phyloP scores from a whole-genome alignment of 2,888 invertebrate genomes.

The Camptogramma bilineatum region DNA sequence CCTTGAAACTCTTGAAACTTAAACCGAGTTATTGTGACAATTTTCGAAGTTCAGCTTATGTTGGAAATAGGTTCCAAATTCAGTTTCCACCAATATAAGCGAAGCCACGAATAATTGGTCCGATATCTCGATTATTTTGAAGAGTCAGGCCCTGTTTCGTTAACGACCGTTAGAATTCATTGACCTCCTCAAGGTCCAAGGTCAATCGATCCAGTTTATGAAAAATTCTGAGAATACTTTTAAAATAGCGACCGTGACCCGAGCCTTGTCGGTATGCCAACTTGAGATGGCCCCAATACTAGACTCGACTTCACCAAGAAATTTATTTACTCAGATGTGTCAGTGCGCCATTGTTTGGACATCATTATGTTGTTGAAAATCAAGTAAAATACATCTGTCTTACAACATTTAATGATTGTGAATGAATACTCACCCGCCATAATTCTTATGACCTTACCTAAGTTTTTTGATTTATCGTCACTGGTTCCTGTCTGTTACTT shows the following conservation, averaged over 20 bases:
- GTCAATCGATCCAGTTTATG: constrained; percentile 12
- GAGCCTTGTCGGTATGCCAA: constrained; percentile 4
- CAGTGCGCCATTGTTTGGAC: constrained; percentile 23
- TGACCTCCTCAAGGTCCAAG: constrained; percentile 22
- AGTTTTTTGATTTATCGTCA: neutral
- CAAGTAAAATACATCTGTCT: neutral
- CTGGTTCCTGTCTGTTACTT: neutral
- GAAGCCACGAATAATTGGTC: too few species aligned
- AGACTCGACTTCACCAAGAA: constrained; percentile 6
- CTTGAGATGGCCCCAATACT: neutral
- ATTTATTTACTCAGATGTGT: constrained; percentile 18
- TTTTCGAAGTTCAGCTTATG: too few species aligned
- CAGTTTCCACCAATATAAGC: too few species aligned
- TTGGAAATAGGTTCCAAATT: too few species aligned
- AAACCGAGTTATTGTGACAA: too few species aligned
- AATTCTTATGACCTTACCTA: neutral
- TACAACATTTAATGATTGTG: neutral
- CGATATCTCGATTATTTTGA: too few species aligned
- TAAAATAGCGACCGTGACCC: constrained; percentile 9
- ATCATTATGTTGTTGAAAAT: constrained; percentile 6
- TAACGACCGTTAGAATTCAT: constrained; percentile 4
- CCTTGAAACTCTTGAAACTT: too few species aligned
- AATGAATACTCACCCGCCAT: neutral
- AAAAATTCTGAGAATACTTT: constrained; percentile 5
- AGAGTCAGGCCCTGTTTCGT: neutral